Evolutionary conservation across 1,140 invertebrate species (phyloP).

Genomic region (Akabosia matsudoensis): DNA sequence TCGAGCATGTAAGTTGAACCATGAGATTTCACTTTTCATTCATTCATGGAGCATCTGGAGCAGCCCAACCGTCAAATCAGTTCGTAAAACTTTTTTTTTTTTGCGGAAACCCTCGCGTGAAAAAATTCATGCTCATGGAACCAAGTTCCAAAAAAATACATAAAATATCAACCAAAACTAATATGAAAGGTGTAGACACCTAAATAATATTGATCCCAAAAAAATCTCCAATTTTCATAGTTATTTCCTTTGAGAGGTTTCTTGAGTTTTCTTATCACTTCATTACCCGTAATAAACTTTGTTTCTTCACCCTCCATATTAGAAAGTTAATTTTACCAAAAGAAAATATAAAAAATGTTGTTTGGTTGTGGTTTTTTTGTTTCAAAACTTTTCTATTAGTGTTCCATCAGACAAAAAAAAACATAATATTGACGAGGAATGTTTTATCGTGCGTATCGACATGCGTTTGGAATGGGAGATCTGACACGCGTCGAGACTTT

Average conservation of each 20-base stretch:
- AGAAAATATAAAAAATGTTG: background rate
- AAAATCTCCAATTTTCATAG: background rate
- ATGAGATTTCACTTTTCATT: conserved; percentile 12
- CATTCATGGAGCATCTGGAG: conserved; percentile 14
- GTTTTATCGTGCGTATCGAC: too few relatives aligned
- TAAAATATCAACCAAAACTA: background rate
- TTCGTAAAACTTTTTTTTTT: background rate
- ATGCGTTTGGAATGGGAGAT: too few relatives aligned
- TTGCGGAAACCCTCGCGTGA: background rate
- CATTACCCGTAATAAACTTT: background rate
- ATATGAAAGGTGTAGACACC: too few relatives aligned
- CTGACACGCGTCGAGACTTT: too few relatives aligned
- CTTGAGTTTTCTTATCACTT: background rate
- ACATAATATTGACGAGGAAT: too few relatives aligned
- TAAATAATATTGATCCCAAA: too few relatives aligned
- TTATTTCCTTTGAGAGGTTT: background rate
- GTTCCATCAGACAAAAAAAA: too few relatives aligned
- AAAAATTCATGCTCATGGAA: background rate
- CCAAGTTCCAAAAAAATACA: background rate
- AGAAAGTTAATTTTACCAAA: background rate
- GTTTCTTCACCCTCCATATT: background rate
- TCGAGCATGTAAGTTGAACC: background rate
- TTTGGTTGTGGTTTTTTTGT: background rate
- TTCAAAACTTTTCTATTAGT: too few relatives aligned
- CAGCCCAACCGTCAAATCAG: conserved; percentile 4